A percentile compares a stretch with the other conserved stretches of the same genome.
These are phyloP conservation scores for Gisinianus flammeolus DNA, from an alignment of 2,888 invertebrate genomes.

Conservation along the genomic window DNA sequence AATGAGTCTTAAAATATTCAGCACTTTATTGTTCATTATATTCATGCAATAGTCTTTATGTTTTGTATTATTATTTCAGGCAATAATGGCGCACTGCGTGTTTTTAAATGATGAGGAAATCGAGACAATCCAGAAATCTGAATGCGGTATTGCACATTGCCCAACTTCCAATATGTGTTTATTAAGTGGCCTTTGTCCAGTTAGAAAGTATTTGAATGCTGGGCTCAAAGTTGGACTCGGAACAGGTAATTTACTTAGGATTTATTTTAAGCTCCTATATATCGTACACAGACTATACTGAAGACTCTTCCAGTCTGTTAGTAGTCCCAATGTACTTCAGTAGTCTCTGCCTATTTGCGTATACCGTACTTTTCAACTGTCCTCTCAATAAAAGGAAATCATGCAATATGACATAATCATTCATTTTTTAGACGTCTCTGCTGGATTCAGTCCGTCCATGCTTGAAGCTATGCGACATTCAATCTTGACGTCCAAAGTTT, in stretches of 20 bases:
- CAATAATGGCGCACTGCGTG: constrained; percentile 84
- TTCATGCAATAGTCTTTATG: neutral
- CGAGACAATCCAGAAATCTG: constrained; percentile 67
- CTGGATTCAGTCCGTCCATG: constrained; percentile 78
- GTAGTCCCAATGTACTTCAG: too few species aligned
- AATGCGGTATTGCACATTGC: constrained; percentile 80
- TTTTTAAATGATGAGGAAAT: constrained; percentile 76
- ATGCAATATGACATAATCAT: too few species aligned
- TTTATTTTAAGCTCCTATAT: neutral
- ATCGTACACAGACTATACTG: neutral
- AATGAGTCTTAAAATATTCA: too few species aligned
- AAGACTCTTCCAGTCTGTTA: too few species aligned
- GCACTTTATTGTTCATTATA: too few species aligned
- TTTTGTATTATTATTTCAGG: constrained; percentile 63
- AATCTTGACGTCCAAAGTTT: constrained; percentile 74
- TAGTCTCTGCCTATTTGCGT: too few species aligned
- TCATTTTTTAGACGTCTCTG: constrained; percentile 77
- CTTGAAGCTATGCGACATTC: constrained; percentile 76
- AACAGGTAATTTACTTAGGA: constrained; percentile 69
- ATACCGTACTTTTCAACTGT: too few species aligned
- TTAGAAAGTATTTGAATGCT: constrained; percentile 69
- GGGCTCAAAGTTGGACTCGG: constrained; percentile 82
- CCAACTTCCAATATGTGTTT: constrained; percentile 84
- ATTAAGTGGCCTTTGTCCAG: constrained; percentile 81
- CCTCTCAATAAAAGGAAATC: too few species aligned